A percentile compares a stretch with the other conserved stretches of the same genome.
Evolutionary conservation across 2,888 invertebrate species (phyloP).

Genomic region (Macrosoma leucophasiata): DNA sequence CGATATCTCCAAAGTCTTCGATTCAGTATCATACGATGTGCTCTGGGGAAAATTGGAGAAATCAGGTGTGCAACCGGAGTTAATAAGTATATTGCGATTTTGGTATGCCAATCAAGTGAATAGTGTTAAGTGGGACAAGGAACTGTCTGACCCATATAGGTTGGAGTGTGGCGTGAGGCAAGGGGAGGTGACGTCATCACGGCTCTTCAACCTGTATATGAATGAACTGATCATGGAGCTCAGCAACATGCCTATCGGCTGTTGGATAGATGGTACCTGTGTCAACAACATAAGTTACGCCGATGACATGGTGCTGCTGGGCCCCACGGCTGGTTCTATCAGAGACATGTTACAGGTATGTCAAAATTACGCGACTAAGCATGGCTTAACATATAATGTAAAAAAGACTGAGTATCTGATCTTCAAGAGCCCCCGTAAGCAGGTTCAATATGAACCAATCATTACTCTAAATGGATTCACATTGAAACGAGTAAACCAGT

Average conservation of each 20-base stretch:
- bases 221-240: conserved; percentile 21
- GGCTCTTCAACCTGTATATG: conserved; percentile 22
- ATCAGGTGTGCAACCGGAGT: neutral
- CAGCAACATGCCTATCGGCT: conserved; percentile 18
- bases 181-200: conserved; percentile 24
- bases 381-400: conserved; percentile 15
- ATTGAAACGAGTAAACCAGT: no score
- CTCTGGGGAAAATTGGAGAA: conserved; percentile 13
- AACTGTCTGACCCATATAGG: neutral
- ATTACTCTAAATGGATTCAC: no score
- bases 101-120: conserved; percentile 23
- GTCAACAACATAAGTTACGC: conserved; percentile 21
- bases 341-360: conserved; percentile 15
- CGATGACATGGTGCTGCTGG: conserved; percentile 24
- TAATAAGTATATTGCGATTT: conserved; percentile 8
- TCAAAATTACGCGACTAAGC: conserved; percentile 13
- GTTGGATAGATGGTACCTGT: conserved; percentile 13
- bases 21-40: conserved; percentile 10
- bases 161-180: conserved; percentile 1
- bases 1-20: conserved; percentile 16
- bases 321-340: conserved; percentile 17
- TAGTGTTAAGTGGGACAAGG: conserved; percentile 13
- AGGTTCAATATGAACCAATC: no score
- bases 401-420: conserved; percentile 14
- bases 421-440: no score